phyloP scores from a whole-genome alignment of 2,888 invertebrate species.

The Cephalotes varians region DNA sequence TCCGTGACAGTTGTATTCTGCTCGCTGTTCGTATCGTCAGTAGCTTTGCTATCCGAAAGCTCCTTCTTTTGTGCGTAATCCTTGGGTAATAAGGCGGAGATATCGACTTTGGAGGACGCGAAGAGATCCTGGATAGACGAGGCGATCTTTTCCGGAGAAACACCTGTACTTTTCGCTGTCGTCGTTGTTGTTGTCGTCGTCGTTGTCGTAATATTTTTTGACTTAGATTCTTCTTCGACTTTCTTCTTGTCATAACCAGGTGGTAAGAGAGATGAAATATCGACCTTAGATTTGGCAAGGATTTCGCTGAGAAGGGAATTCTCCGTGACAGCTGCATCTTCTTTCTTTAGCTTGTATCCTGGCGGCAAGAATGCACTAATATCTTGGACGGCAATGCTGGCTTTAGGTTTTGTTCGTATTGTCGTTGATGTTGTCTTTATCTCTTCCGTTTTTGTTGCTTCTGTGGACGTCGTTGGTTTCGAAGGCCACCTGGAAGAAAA shows the following conservation, averaged over 20 bases:
- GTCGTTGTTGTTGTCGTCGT: conserved; percentile 71
- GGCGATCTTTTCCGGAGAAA: conserved; percentile 51
- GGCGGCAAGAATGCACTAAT: conserved; percentile 89
- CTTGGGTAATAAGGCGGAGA: conserved; percentile 87
- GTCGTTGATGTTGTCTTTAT: conserved; percentile 47
- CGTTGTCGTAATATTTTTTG: not conserved
- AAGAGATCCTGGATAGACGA: conserved; percentile 81
- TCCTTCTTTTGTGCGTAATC: conserved; percentile 87
- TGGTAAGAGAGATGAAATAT: conserved; percentile 88
- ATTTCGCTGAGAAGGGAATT: conserved; percentile 83
- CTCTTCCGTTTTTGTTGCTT: conserved; percentile 51
- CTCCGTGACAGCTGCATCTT: conserved; percentile 82
- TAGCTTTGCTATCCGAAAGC: conserved; percentile 23
- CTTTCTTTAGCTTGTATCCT: conserved; percentile 88
- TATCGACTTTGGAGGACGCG: conserved; percentile 82
- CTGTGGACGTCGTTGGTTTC: conserved; percentile 58
- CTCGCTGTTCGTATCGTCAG: conserved; percentile 6
- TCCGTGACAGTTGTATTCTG: conserved; percentile 77
- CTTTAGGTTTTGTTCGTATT: conserved; percentile 57
- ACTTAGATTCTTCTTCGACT: conserved; percentile 19
- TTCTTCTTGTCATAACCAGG: conserved; percentile 88
- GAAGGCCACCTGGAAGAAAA: conserved; percentile 63
- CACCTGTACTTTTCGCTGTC: conserved; percentile 34
- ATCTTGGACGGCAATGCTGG: conserved; percentile 82
- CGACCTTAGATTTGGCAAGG: conserved; percentile 82